Percentiles rank a stretch among this genome's conserved stretches.
Evolutionary conservation across 2,113 vertebrate genomes (phyloP).

Genomic region (Ascaphus truei): DNA sequence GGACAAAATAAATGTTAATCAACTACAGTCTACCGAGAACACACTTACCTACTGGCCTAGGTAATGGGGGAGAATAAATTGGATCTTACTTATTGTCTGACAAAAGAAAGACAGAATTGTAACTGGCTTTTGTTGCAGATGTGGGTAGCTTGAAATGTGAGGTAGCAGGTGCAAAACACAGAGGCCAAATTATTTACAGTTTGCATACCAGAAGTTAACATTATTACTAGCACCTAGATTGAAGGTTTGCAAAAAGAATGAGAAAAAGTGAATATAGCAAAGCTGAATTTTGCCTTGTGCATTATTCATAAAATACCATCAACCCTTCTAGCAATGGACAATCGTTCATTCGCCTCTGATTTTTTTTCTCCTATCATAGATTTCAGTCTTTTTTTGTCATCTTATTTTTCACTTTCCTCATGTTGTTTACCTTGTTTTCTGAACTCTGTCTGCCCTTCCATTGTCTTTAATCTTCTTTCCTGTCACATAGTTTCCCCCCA

Average conservation of each 20-base stretch:
- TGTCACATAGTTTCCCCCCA: background rate
- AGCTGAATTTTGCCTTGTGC: no score
- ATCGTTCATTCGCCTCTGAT: background rate
- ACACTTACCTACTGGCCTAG: background rate
- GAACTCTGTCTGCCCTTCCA: background rate
- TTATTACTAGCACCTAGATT: background rate
- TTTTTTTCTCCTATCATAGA: background rate
- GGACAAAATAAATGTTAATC: slow-evolving; percentile 7
- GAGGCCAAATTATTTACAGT: slow-evolving; percentile 5
- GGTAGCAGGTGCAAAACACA: slow-evolving; percentile 13
- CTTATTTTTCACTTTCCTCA: background rate
- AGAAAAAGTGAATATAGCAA: background rate
- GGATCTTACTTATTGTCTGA: background rate
- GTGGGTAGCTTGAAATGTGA: background rate
- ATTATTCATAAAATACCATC: no score
- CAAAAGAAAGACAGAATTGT: background rate
- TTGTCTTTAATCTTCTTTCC: background rate
- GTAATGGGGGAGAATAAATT: slow-evolving; percentile 14
- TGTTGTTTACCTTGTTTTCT: background rate
- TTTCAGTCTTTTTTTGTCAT: background rate
- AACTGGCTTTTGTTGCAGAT: background rate
- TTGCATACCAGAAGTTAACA: background rate
- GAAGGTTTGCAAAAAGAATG: background rate
- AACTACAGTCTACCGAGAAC: background rate
- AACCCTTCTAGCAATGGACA: no score